Evolutionary conservation across 2,888 invertebrate genomes (phyloP).

Genomic region (Perizoma flavofasciatum): DNA sequence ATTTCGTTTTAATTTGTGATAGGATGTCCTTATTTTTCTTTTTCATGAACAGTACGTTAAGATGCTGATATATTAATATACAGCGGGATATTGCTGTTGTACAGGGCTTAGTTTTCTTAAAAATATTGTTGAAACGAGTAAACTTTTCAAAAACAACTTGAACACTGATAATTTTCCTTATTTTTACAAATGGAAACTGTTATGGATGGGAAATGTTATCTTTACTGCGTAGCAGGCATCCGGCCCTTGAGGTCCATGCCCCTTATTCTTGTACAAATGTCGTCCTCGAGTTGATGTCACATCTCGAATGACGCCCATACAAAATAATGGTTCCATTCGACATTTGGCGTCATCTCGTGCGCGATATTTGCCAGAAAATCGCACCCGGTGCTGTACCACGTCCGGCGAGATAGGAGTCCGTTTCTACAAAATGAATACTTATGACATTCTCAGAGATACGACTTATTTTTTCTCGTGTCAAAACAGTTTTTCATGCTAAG

Average conservation of each 20-base stretch:
- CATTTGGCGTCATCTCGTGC: neutral
- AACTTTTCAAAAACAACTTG: constrained; percentile 22
- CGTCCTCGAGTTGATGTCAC: no score
- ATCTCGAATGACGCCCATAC: no score
- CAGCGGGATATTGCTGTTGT: neutral
- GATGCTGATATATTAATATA: no score
- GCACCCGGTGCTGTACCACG: constrained; percentile 32
- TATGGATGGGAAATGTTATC: constrained; percentile 49
- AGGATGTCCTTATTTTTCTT: neutral
- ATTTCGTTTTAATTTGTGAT: constrained; percentile 14
- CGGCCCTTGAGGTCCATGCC: constrained; percentile 43
- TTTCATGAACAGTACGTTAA: no score
- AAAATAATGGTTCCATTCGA: no score
- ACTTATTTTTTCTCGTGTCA: constrained; percentile 14
- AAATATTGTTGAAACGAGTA: constrained; percentile 10
- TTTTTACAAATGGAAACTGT: constrained; percentile 36
- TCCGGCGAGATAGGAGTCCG: constrained; percentile 36
- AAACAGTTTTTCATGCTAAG: constrained; percentile 5
- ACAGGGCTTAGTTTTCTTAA: neutral
- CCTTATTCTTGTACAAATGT: neutral
- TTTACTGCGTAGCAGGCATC: constrained; percentile 52
- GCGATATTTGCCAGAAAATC: constrained; percentile 3
- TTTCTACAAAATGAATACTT: constrained; percentile 41
- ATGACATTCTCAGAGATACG: constrained; percentile 18
- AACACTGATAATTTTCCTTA: constrained; percentile 19